These are phyloP conservation scores for Zygogramma bicolorata DNA, from an alignment of 2,888 invertebrate genomes.

Conservation along the genomic window DNA sequence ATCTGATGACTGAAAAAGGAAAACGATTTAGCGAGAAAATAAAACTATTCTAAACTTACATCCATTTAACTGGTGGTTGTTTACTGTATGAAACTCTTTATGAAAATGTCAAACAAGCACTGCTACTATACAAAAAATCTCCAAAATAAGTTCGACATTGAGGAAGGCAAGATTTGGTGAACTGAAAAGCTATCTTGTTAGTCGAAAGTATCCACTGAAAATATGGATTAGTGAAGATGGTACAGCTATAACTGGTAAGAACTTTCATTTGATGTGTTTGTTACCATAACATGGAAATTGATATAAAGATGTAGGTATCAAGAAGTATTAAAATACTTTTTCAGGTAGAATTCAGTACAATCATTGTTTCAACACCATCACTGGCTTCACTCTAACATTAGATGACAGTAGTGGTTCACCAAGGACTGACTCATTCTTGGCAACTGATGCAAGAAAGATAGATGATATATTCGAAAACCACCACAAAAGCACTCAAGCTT, in stretches of 20 bases:
- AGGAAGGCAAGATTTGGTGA: not conserved
- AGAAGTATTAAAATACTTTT: too few species aligned
- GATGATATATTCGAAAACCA: not conserved
- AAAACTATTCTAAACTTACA: not conserved
- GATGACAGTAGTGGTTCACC: not conserved
- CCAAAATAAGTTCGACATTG: not conserved
- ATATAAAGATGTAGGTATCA: too few species aligned
- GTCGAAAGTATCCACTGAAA: too few species aligned
- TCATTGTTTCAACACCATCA: not conserved
- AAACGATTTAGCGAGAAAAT: not conserved
- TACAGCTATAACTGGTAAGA: not conserved
- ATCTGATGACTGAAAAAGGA: not conserved
- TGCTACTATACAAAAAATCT: not conserved
- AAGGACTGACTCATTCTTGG: not conserved
- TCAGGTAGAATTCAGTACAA: not conserved
- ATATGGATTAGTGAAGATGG: too few species aligned
- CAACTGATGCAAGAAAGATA: not conserved
- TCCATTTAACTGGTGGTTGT: not conserved
- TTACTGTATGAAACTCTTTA: not conserved
- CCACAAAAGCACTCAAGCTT: too few species aligned
- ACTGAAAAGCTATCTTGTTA: too few species aligned
- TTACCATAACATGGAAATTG: too few species aligned
- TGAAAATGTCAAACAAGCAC: not conserved
- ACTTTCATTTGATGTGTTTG: too few species aligned
- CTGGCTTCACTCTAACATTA: not conserved